Conservation (phyloP, 1,140 invertebrate species). For the Leguminivora glycinivorella region DNA sequence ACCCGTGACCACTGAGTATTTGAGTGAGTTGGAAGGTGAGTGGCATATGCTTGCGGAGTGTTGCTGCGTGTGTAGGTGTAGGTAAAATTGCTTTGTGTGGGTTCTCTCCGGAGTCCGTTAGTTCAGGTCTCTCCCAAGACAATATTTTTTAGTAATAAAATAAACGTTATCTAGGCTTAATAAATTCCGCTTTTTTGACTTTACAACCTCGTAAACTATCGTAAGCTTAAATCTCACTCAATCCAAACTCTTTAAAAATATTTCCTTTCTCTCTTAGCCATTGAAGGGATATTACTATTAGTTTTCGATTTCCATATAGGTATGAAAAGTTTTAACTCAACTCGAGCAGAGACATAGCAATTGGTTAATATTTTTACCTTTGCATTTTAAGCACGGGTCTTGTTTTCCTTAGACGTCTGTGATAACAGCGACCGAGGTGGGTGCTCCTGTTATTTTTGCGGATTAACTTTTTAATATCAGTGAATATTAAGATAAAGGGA, state of each 20-base stretch:
- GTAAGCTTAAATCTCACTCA: background rate
- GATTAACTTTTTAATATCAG: slow-evolving; percentile 57
- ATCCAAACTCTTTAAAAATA: background rate
- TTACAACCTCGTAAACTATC: no score
- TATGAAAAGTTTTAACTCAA: background rate
- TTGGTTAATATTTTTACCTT: slow-evolving; percentile 22
- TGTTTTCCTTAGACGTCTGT: slow-evolving; percentile 29
- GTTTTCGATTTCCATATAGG: background rate
- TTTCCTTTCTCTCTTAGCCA: background rate
- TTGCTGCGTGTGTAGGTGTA: no score
- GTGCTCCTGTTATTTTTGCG: slow-evolving; percentile 39
- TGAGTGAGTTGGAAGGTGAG: no score
- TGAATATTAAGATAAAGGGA: slow-evolving; percentile 51
- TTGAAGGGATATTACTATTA: background rate
- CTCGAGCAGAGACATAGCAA: background rate
- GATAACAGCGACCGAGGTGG: slow-evolving; percentile 32
- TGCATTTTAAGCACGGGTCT: slow-evolving; percentile 11
- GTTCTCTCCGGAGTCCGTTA: no score
- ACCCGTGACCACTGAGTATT: no score
- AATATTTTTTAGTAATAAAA: no score
- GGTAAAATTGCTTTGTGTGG: no score
- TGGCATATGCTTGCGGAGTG: no score
- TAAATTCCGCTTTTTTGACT: no score
- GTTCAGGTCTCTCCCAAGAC: no score
- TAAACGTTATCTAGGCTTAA: no score